Conservation (phyloP, 2,797 vertebrate genomes). For the Arremon brunneinucha region DNA sequence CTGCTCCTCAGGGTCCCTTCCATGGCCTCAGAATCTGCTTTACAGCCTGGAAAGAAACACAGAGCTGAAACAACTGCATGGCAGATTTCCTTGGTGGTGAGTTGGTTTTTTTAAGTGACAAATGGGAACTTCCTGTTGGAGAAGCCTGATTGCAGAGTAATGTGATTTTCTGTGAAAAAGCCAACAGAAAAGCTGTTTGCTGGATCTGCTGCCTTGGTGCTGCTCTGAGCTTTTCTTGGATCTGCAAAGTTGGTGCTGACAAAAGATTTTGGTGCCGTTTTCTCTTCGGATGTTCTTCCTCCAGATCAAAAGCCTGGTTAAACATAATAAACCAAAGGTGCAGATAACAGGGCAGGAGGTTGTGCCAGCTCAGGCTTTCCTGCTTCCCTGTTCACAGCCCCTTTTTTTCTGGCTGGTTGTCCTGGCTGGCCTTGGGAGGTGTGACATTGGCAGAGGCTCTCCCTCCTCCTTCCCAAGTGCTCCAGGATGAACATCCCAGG, state of each 20-base stretch:
- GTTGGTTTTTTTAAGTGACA: not conserved
- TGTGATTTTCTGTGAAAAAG: not conserved
- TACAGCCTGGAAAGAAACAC: not conserved
- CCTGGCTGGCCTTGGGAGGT: not conserved
- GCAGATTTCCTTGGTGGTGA: not conserved
- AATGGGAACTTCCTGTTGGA: not conserved
- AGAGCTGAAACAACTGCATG: not conserved
- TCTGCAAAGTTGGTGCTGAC: not conserved
- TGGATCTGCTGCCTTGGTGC: not conserved
- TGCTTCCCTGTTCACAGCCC: not conserved
- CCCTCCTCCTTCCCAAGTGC: not conserved
- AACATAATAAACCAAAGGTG: not conserved
- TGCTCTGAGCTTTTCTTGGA: not conserved
- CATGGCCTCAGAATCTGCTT: not conserved
- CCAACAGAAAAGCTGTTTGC: not conserved
- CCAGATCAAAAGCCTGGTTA: not conserved
- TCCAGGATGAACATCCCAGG: not conserved
- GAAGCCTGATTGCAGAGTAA: not conserved
- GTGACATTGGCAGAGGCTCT: not conserved
- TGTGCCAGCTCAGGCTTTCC: not conserved
- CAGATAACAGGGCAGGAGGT: not conserved
- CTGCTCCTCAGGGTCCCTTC: not conserved
- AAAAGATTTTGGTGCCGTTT: not conserved
- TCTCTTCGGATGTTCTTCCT: not conserved
- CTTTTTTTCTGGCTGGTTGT: not conserved